These are phyloP conservation scores for Neodiprion fabricii DNA, from an alignment of 1,140 invertebrate genomes.

Conservation along the genomic window DNA sequence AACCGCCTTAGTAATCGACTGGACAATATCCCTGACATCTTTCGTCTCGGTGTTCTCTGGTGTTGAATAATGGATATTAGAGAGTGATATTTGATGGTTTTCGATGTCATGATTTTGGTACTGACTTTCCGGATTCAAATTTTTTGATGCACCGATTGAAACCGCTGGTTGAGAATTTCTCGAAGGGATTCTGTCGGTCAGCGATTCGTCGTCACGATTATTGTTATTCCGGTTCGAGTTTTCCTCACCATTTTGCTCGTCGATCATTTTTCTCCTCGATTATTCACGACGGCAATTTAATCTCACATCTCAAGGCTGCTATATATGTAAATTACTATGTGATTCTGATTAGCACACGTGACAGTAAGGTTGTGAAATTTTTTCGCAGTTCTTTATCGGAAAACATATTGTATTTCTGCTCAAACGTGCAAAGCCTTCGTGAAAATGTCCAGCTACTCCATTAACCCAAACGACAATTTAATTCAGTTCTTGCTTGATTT, in stretches of 20 bases:
- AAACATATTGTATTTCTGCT: no score
- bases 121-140: background rate
- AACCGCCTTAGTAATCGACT: background rate
- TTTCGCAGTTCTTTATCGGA: no score
- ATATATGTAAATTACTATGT: background rate
- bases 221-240: background rate
- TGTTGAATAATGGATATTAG: background rate
- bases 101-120: background rate
- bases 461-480: no score
- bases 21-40: background rate
- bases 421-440: no score
- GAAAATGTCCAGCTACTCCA: no score
- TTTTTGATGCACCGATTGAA: background rate
- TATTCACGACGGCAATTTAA: background rate
- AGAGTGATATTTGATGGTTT: background rate
- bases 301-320: background rate
- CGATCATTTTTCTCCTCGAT: background rate
- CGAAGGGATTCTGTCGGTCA: background rate
- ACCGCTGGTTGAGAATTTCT: background rate
- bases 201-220: background rate
- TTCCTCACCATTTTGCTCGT: no score
- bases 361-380: background rate
- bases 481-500: no score
- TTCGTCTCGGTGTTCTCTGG: background rate
- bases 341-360: background rate